These are phyloP conservation scores for Ivindomyrus marchei DNA, from an alignment of 2,113 vertebrate genomes.

Conservation along the genomic window DNA sequence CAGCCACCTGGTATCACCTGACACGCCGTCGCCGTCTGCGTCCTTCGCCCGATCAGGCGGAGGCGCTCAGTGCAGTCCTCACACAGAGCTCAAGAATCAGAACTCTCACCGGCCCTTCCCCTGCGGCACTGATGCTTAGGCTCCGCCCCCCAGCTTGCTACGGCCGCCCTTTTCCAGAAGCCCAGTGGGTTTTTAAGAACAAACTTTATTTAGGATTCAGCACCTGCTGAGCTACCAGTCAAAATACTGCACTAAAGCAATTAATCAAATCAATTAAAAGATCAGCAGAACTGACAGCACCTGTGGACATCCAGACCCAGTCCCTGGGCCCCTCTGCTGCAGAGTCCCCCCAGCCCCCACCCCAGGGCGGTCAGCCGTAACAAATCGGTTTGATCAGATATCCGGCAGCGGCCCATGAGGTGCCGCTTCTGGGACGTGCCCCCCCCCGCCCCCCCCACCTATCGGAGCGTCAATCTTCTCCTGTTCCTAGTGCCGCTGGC, in stretches of 20 bases:
- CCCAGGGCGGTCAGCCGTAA: neutral
- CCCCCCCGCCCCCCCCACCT: neutral
- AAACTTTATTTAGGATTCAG: neutral
- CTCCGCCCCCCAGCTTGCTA: neutral
- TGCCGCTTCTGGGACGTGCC: neutral
- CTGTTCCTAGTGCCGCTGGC: neutral
- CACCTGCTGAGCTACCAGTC: neutral
- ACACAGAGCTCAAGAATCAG: neutral
- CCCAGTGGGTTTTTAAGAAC: neutral
- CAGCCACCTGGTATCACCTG: neutral
- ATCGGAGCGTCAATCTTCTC: neutral
- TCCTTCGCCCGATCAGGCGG: neutral
- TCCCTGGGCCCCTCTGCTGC: neutral
- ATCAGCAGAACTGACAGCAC: neutral
- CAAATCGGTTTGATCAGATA: neutral
- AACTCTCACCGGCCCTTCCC: neutral
- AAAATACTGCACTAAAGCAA: neutral
- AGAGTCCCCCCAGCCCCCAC: neutral
- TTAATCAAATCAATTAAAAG: constrained; percentile 1
- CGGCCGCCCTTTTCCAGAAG: neutral
- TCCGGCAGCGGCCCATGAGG: neutral
- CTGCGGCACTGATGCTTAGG: neutral
- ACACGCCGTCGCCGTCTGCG: neutral
- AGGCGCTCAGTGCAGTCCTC: neutral
- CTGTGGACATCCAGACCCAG: neutral